Evolutionary conservation across 2,113 vertebrate genomes (phyloP).

Genomic region (Empidonax alnorum): DNA sequence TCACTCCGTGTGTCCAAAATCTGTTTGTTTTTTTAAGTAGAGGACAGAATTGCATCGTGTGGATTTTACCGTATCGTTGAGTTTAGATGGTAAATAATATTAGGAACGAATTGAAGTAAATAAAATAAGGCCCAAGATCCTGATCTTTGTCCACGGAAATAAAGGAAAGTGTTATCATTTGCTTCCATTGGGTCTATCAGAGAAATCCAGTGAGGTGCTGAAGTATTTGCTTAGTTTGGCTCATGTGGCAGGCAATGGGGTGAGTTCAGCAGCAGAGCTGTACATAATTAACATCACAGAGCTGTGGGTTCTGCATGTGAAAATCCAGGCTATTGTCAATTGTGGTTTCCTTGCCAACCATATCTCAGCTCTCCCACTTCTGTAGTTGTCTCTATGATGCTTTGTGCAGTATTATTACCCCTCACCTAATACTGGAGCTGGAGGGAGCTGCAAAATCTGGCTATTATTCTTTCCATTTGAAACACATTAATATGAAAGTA

Average conservation of each 20-base stretch:
- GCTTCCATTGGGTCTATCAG: background rate
- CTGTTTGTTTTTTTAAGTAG: background rate
- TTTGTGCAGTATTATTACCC: constrained; percentile 52
- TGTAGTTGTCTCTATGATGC: constrained; percentile 50
- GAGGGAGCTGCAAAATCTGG: constrained; percentile 8
- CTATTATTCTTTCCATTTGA: constrained; percentile 33
- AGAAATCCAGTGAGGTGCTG: background rate
- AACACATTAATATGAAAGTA: constrained; percentile 18
- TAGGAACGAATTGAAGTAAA: background rate
- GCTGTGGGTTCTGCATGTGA: constrained; percentile 57
- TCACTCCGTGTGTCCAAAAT: background rate
- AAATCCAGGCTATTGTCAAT: constrained; percentile 60
- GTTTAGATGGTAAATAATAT: background rate
- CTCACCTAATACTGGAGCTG: constrained; percentile 6
- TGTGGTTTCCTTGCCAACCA: constrained; percentile 70
- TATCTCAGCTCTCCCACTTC: constrained; percentile 57
- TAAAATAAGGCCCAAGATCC: background rate
- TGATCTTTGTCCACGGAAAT: background rate
- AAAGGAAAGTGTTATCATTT: background rate
- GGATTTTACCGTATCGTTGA: background rate
- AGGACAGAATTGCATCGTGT: background rate
- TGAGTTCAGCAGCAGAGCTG: background rate
- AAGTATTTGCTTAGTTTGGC: constrained; percentile 27
- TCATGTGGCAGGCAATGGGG: constrained; percentile 18
- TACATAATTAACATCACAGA: constrained; percentile 51